phyloP scores from a whole-genome alignment of 2,113 vertebrate genomes.

The Esox niger region DNA sequence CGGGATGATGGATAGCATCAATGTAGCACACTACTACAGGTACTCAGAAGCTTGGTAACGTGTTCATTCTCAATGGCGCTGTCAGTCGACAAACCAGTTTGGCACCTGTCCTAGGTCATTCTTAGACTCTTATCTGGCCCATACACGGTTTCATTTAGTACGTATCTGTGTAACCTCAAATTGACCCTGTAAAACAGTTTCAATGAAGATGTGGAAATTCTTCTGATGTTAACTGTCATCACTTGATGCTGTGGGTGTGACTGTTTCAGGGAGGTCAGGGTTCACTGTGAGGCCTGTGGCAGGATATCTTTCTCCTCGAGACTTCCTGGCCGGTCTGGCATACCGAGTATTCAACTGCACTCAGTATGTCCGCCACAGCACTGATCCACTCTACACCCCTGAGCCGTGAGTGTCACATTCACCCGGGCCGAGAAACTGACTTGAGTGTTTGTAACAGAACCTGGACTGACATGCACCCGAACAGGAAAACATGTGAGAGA shows the following conservation, averaged over 20 bases:
- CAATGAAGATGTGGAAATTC: too few species aligned
- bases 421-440: background rate
- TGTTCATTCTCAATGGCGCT: background rate
- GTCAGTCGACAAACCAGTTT: too few species aligned
- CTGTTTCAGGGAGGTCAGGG: slow-evolving; percentile 85
- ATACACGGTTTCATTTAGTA: too few species aligned
- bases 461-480: background rate
- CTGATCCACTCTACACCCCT: slow-evolving; percentile 95
- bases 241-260: background rate
- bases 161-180: too few species aligned
- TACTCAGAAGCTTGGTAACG: background rate
- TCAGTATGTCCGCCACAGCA: slow-evolving; percentile 94
- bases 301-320: slow-evolving; percentile 92
- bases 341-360: slow-evolving; percentile 97
- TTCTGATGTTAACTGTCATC: background rate
- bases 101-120: too few species aligned
- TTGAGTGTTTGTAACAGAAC: background rate
- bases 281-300: slow-evolving; percentile 94
- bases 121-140: too few species aligned
- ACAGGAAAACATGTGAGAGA: background rate
- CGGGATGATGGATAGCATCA: background rate
- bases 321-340: slow-evolving; percentile 93
- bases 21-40: background rate
- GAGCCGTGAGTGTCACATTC: slow-evolving; percentile 87
- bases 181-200: too few species aligned